Base-by-base conservation (phyloP, 2,797 vertebrate genomes). In the Rachycentron canadum region DNA sequence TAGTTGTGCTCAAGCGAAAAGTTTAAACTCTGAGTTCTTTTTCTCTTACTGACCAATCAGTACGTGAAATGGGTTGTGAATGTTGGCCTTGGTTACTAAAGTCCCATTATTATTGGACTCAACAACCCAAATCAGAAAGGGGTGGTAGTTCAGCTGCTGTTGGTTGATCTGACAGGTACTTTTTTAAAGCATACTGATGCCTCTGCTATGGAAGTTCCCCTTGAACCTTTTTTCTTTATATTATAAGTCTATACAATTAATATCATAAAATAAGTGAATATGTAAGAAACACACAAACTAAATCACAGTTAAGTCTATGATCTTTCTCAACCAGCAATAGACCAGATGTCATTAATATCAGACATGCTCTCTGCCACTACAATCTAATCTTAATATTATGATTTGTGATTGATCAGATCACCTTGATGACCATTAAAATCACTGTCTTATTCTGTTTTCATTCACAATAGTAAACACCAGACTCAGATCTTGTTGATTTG, bases 1-100 rank as follows among this genome's bases (percentile, higher is more conserved):
- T 16, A 30, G 64, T 36, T 72, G 55, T 62, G 8, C 10, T 52
- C 16, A 28, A 65, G n/a, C 49, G 34, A 72, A 7, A n/a, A 28
- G 19, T 63, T 69, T 9, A 19, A 49, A 58, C 34, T 23, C 26
- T 41, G 16, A 12, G 16, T 78, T 30, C 13, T 57, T 52, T 60
- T 50, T 30, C 47, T 66, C 40, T 5, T 21, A 28, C 26, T 26
- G 52, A 17, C 45, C 30, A 43, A 4, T 36, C 1, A 5, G 4
- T 19, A 13, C 19, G 9, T 53, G 11, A 53, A 12, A 28, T 57
- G 50, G 13, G 45, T 45, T 3, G 0, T 2, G 41, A 38, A 32
- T 36, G 40, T 26, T 2, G 3, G 28, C 34, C 34, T 41, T 28
- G 52, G 23, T 52, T 52, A 52, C 21, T 23, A 13, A 25, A 52